Evolutionary conservation across 2,797 vertebrate genomes (phyloP).

Genomic region (Platyrinchus mystaceus): DNA sequence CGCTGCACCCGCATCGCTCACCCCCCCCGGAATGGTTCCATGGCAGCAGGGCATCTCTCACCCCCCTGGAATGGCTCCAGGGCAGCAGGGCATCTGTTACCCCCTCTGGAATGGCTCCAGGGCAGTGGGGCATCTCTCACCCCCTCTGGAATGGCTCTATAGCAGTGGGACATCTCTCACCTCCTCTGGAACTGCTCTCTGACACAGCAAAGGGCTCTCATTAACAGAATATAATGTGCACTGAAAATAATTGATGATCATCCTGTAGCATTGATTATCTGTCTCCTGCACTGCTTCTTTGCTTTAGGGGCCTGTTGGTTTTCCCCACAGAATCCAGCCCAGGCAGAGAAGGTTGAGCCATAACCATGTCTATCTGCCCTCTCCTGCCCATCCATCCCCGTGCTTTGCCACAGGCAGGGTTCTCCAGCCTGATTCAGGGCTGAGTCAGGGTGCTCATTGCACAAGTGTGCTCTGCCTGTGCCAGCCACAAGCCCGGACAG

Average conservation of each 20-base stretch:
- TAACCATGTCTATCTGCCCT: accelerated
- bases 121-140: not conserved
- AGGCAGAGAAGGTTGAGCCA: accelerated
- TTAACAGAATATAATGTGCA: not conserved
- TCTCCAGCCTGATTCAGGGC: not conserved
- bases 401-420: accelerated
- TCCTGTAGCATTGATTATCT: not conserved
- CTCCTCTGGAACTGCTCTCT: not conserved
- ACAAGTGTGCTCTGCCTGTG: not conserved
- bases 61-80: not conserved
- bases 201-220: not conserved
- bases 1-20: not conserved
- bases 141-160: not conserved
- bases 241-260: not conserved
- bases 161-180: not conserved
- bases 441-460: not conserved
- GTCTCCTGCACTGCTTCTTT: not conserved
- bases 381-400: not conserved
- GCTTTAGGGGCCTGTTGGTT: not conserved
- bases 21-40: not conserved
- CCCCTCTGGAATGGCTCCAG: not conserved
- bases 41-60: too few species aligned
- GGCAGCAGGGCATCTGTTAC: not conserved
- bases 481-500: not conserved
- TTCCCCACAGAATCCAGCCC: not conserved